These are phyloP conservation scores for Agrochola macilenta DNA, from an alignment of 2,888 invertebrate genomes.

Conservation along the genomic window DNA sequence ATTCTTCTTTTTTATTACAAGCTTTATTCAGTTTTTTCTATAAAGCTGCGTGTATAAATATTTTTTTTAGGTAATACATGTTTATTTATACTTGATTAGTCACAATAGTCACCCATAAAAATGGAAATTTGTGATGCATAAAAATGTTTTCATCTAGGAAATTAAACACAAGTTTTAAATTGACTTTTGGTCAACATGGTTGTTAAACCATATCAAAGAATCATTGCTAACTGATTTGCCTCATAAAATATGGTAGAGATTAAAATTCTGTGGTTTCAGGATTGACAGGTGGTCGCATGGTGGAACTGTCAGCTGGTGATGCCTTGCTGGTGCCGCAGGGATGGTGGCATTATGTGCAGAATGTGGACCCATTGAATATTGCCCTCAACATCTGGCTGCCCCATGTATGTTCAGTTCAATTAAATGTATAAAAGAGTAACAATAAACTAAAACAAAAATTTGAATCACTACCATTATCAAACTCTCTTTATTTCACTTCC, in stretches of 20 bases:
- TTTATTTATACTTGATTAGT: neutral
- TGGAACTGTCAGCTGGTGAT: constrained; percentile 95
- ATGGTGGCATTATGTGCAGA: constrained; percentile 99
- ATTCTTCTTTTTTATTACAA: neutral
- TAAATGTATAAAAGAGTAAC: neutral
- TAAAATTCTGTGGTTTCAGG: constrained; percentile 70
- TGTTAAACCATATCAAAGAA: neutral
- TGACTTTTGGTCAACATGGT: neutral
- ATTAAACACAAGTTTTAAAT: constrained; percentile 8
- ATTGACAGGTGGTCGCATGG: constrained; percentile 86
- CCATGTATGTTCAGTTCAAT: constrained; percentile 87
- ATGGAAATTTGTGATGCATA: neutral
- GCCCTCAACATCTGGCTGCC: constrained; percentile 94
- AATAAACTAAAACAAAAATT: neutral
- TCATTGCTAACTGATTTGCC: neutral
- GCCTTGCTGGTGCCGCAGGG: constrained; percentile 96
- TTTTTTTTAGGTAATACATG: too few relatives aligned
- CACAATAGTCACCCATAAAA: neutral
- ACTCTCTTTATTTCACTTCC: too few relatives aligned
- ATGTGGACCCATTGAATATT: constrained; percentile 92
- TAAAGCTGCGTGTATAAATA: neutral
- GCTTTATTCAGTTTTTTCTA: neutral
- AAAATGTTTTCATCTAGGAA: neutral
- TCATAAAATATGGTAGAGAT: neutral
- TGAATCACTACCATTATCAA: too few relatives aligned